Evolutionary conservation across 1,140 invertebrate species (phyloP), one percentile per base, ranked within the genome.

Genomic region (Megathymus violae): DNA sequence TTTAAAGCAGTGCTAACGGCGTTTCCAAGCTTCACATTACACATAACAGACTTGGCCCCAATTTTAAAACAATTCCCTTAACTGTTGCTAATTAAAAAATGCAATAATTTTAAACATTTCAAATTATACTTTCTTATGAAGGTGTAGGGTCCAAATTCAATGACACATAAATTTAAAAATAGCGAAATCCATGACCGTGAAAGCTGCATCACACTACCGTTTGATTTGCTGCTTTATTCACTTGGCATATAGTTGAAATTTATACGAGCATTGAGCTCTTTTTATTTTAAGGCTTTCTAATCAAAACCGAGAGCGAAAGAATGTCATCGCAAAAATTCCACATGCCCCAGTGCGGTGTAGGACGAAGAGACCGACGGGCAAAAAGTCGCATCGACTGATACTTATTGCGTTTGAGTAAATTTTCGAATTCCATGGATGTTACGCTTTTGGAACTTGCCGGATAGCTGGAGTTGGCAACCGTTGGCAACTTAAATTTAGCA

Each of bases 381-480:
- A 88, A 88, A 88, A 88, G 74, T 74, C 41, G 72, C 50, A 83
- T 82, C 71, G 74, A 63, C 78, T 80, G 76, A 88, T 88, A 87
- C 79, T 75, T 80, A 72, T 75, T 74, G 67, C 70, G 74, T 74
- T 88, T 88, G 83, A 85, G 85, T 88, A 85, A 84, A 88, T 86
- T 84, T 86, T 77, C 70, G 71, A 60, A 86, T 86, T 83, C 83
- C 80, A 34, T 41, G 51, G 67, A 65, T 58, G 67, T 50, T 68
- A 46, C 44, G 74, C 68, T 69, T 72, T 64, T 69, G 64, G 43
- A 41, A 31, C 58, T 60, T 47, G 69, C 58, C 67, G 51, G 41
- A 27, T 41, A 14, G 16, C 66, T 67, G 74, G 43, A 46, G 56
- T 50, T 2, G 6, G 6, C 31, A 74, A 77, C 69, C 31, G 64